Conservation (phyloP, 2,113 vertebrate genomes). For the Anseranas semipalmata region DNA sequence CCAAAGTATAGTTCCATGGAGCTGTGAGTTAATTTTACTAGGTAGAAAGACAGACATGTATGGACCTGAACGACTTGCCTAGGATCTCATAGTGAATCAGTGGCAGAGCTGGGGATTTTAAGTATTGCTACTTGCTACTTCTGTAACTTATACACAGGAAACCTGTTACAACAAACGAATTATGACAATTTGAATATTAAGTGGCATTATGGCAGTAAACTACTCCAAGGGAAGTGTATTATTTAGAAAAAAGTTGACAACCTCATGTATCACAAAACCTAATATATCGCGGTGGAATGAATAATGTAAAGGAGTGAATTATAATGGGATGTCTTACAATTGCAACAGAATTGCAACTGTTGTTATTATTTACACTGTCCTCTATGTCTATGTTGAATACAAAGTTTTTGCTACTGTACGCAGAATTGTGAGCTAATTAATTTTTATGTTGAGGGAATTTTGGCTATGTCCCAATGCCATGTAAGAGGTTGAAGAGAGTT, state of each 20-base stretch:
- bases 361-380: slow-evolving; percentile 71
- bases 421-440: slow-evolving; percentile 54
- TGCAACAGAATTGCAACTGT: slow-evolving; percentile 40
- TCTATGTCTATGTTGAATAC: slow-evolving; percentile 9
- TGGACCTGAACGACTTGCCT: neutral
- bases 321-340: neutral
- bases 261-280: slow-evolving; percentile 34
- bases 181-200: slow-evolving; percentile 36
- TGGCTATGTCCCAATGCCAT: slow-evolving; percentile 20
- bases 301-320: slow-evolving; percentile 55
- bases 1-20: neutral
- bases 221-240: slow-evolving; percentile 22
- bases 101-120: neutral
- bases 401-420: slow-evolving; percentile 38
- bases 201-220: slow-evolving; percentile 36
- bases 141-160: neutral
- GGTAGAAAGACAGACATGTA: neutral
- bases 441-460: slow-evolving; percentile 49
- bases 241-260: slow-evolving; percentile 37
- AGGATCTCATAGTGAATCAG: neutral
- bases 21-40: neutral
- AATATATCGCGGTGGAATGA: slow-evolving; percentile 51
- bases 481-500: neutral
- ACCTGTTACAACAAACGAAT: neutral
- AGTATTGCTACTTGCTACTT: neutral